A percentile compares a stretch with the other conserved stretches of the same genome.
Conservation (phyloP, 2,113 vertebrate species). For the Odontophorus gujanensis region DNA sequence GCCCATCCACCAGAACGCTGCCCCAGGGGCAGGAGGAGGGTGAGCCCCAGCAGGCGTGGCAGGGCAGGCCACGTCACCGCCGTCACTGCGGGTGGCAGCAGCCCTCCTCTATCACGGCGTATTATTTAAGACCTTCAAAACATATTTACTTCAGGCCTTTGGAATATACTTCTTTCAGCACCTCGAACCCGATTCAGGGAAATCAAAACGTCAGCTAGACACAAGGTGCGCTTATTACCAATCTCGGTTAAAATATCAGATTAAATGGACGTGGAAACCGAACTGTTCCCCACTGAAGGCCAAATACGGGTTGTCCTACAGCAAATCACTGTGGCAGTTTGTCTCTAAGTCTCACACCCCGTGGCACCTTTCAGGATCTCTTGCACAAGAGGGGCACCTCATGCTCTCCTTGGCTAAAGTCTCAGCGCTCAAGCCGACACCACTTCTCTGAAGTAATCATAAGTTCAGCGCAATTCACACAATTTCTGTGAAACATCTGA, state of each 20-base stretch:
- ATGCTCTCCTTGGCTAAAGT: not conserved
- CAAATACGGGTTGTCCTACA: not conserved
- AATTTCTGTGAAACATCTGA: not conserved
- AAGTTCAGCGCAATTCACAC: not conserved
- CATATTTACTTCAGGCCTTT: not conserved
- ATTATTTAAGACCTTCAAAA: not conserved
- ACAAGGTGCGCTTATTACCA: not conserved
- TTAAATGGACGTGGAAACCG: not conserved
- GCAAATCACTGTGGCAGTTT: not conserved
- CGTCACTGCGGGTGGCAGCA: not conserved
- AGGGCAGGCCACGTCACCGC: not conserved
- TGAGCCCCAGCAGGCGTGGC: not conserved
- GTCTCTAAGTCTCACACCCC: not conserved
- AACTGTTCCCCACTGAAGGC: not conserved
- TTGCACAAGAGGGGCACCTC: not conserved
- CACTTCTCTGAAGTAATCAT: not conserved
- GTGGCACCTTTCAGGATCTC: not conserved
- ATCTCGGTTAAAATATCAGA: not conserved
- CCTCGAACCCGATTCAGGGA: not conserved
- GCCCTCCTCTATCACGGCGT: not conserved
- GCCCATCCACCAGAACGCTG: not conserved
- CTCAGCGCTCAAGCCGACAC: not conserved
- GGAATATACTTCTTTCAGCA: not conserved
- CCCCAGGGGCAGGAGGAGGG: not conserved
- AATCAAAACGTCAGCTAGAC: constrained; percentile 20